These are phyloP conservation scores for Drosophila diplacantha DNA, from an alignment of 2,888 invertebrate genomes.

Conservation along the genomic window DNA sequence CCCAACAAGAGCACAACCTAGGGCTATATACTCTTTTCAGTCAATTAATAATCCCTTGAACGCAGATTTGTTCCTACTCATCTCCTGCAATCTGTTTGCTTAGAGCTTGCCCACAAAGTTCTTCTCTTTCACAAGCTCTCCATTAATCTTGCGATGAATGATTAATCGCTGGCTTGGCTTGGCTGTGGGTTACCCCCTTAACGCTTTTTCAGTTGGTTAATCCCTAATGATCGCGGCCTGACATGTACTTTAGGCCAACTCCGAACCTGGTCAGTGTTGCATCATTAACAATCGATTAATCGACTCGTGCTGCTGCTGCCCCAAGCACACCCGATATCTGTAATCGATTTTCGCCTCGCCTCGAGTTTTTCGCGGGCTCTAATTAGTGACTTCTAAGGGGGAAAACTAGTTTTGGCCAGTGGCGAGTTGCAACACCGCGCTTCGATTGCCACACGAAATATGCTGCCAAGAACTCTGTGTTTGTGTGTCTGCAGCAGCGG, in stretches of 20 bases:
- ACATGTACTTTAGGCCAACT: constrained; percentile 27
- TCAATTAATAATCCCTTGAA: constrained; percentile 13
- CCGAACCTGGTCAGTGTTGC: constrained; percentile 9
- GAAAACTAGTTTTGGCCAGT: constrained; percentile 32
- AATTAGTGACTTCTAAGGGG: constrained; percentile 40
- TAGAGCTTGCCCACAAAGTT: constrained; percentile 6
- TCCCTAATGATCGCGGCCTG: constrained; percentile 20
- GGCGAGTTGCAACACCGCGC: constrained; percentile 25
- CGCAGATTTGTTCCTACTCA: background rate
- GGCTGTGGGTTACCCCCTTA: constrained; percentile 8
- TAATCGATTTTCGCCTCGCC: constrained; percentile 43
- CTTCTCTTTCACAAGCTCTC: background rate
- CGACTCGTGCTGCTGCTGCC: constrained; percentile 34
- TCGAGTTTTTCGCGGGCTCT: constrained; percentile 31
- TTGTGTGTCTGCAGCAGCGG: constrained; percentile 22
- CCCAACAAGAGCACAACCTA: background rate
- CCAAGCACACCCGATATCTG: constrained; percentile 61
- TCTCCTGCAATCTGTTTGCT: constrained; percentile 11
- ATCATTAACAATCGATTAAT: constrained; percentile 41
- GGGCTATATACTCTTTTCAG: background rate
- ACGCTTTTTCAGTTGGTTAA: constrained; percentile 15
- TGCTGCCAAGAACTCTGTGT: constrained; percentile 54
- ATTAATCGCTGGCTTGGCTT: constrained; percentile 17
- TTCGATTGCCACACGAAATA: constrained; percentile 40
- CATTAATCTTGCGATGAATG: constrained; percentile 26